Evolutionary conservation across 2,113 vertebrate species (phyloP), one percentile per base, ranked within the genome.

Genomic region (Zosterops lateralis): DNA sequence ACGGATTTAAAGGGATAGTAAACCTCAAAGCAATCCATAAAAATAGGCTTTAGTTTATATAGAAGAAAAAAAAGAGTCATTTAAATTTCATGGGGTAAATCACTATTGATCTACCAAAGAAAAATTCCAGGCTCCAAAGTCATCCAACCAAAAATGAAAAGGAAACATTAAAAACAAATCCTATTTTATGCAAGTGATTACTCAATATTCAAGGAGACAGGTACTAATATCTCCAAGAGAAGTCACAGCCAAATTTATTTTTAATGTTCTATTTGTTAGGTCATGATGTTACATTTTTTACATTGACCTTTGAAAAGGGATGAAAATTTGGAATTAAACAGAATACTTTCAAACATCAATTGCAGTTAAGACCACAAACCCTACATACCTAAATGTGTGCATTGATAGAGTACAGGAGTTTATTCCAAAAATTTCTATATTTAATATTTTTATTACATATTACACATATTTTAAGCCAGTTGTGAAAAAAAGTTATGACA

Each of bases 1-100:
- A 45, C 25, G 75, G 74, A 81, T 92, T 92, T 66, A 89, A 51
- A 92, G 18, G 44, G 28, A 75, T 50, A 75, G 84, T 53, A 89
- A 85, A 76, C 71, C 90, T 90, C 81, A 85, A 68, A 64, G 66
- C 45, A 73, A 89, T 61, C 62, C 50, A 58, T 57, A 87, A 65
- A 78, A 84, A 17, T 73, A 48, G 40, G 45, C 22, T 89, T 79
- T 36, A 42, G 58, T 82, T 92, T 53, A 82, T 42, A 57, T 1
- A 72, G 19, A 76, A 26, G 10, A 3, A 62, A 84, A 85, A 57
- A 73, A 5, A 67, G 12, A 44, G 40, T 26, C 0, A 60, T 67
- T 82, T 87, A 64, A 87, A 91, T 75, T 40, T 40, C 12, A 14
- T 80, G 32, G 7, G 13, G 32, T 88, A 83, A 80, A 80, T 90